Conservation (phyloP, 2,888 invertebrate species). For the Ectemnius cavifrons region DNA sequence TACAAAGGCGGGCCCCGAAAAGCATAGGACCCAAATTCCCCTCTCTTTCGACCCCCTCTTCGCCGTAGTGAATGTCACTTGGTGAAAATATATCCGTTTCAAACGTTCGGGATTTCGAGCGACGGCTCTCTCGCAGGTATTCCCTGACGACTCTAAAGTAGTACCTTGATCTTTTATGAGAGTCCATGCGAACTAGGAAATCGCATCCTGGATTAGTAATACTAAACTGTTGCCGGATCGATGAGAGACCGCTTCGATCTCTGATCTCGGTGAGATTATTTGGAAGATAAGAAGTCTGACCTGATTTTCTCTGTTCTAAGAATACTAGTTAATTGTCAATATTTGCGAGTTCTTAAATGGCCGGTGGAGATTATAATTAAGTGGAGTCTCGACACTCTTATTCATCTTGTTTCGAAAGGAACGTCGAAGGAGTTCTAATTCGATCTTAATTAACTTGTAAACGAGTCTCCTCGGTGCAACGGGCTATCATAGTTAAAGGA, state of each 20-base stretch:
- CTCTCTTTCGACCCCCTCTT: slow-evolving; percentile 9
- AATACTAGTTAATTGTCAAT: neutral
- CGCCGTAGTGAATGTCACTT: slow-evolving; percentile 69
- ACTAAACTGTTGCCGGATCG: slow-evolving; percentile 35
- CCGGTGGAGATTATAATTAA: no score
- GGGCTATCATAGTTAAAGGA: no score
- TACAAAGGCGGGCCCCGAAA: slow-evolving; percentile 72
- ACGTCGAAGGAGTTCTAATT: no score
- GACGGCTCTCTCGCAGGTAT: slow-evolving; percentile 30
- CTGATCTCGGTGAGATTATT: no score
- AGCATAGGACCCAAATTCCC: slow-evolving; percentile 27
- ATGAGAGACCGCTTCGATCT: neutral
- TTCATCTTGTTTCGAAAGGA: no score
- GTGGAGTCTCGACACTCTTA: no score
- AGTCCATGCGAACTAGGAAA: slow-evolving; percentile 36
- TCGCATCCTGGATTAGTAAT: slow-evolving; percentile 47
- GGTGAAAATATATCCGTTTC: slow-evolving; percentile 78
- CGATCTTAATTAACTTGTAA: no score
- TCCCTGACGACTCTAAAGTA: slow-evolving; percentile 21
- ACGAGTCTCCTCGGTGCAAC: no score
- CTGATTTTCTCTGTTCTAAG: neutral
- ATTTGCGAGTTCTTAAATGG: no score
- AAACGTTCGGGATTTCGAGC: slow-evolving; percentile 58
- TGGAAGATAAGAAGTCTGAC: neutral
- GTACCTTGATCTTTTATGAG: neutral